Evolutionary conservation across 2,797 vertebrate species (phyloP).

Genomic region (Coregonus ussuriensis): DNA sequence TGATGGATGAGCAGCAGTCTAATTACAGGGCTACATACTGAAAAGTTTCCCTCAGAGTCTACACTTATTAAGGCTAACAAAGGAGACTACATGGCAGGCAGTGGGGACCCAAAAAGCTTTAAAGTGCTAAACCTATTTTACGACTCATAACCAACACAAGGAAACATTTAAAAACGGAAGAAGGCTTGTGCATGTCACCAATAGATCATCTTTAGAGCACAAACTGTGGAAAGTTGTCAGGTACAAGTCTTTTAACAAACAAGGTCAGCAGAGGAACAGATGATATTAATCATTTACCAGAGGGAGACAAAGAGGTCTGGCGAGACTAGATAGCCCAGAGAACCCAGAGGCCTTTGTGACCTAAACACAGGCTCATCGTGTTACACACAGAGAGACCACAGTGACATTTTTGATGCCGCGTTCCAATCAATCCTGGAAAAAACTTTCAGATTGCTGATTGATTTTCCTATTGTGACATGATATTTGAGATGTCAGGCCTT

Average conservation of each 20-base stretch:
- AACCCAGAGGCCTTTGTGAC: slow-evolving; percentile 36
- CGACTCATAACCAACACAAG: slow-evolving; percentile 19
- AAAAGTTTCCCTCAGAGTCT: slow-evolving; percentile 45
- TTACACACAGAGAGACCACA: slow-evolving; percentile 34
- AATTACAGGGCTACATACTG: slow-evolving; percentile 65
- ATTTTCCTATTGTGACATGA: slow-evolving; percentile 51
- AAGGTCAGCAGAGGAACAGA: slow-evolving; percentile 74
- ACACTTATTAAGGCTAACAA: slow-evolving; percentile 70
- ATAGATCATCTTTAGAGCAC: slow-evolving; percentile 51
- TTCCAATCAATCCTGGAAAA: slow-evolving; percentile 40
- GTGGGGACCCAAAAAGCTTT: slow-evolving; percentile 39
- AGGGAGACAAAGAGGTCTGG: slow-evolving; percentile 49
- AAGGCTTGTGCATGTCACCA: slow-evolving; percentile 37
- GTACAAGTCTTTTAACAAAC: slow-evolving; percentile 78
- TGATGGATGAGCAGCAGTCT: slow-evolving; percentile 64
- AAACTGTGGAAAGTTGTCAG: slow-evolving; percentile 67
- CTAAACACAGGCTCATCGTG: slow-evolving; percentile 41
- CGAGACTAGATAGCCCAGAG: slow-evolving; percentile 45
- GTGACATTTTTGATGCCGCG: slow-evolving; percentile 50
- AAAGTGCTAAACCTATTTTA: slow-evolving; percentile 45
- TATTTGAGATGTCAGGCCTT: slow-evolving; percentile 35
- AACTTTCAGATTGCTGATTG: slow-evolving; percentile 47
- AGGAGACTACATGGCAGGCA: slow-evolving; percentile 37
- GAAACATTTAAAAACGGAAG: slow-evolving; percentile 14
- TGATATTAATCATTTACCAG: slow-evolving; percentile 78